These are phyloP conservation scores for Tachyglossus aculeatus DNA, from an alignment of 2,797 vertebrate genomes.

Conservation along the genomic window DNA sequence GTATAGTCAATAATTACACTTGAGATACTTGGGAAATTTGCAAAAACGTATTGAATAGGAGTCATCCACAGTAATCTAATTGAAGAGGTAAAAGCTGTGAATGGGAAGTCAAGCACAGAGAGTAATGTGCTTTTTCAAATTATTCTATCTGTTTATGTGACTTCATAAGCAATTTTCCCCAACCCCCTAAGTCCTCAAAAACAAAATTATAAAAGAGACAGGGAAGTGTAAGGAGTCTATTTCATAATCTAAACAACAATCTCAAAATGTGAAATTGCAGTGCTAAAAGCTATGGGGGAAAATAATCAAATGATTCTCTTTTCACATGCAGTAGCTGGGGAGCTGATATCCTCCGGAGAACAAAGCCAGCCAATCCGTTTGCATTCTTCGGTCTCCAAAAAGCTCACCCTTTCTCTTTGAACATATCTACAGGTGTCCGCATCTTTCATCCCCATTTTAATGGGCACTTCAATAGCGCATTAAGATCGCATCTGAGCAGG, in stretches of 20 bases:
- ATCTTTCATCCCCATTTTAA: slow-evolving; percentile 5
- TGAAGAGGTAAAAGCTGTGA: background rate
- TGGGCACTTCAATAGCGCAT: background rate
- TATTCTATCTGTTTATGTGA: background rate
- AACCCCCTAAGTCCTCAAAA: background rate
- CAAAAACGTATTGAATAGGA: background rate
- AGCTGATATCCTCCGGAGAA: background rate
- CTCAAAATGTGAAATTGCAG: background rate
- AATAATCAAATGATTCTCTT: background rate
- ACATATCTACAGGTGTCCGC: background rate
- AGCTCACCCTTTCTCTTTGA: background rate
- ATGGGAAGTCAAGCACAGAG: background rate
- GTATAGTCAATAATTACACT: background rate
- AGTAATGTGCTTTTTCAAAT: background rate
- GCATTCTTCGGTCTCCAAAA: background rate
- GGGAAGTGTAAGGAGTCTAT: slow-evolving; percentile 9
- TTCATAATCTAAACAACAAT: slow-evolving; percentile 3
- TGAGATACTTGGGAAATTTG: background rate
- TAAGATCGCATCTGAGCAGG: background rate
- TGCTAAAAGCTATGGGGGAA: background rate
- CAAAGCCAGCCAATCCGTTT: background rate
- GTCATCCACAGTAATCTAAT: background rate
- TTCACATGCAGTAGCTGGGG: background rate
- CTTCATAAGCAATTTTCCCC: background rate
- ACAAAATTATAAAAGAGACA: background rate